Percentiles rank a stretch among this genome's conserved stretches.
Conservation (phyloP, 2,888 invertebrate genomes). For the Hipparchia semele region DNA sequence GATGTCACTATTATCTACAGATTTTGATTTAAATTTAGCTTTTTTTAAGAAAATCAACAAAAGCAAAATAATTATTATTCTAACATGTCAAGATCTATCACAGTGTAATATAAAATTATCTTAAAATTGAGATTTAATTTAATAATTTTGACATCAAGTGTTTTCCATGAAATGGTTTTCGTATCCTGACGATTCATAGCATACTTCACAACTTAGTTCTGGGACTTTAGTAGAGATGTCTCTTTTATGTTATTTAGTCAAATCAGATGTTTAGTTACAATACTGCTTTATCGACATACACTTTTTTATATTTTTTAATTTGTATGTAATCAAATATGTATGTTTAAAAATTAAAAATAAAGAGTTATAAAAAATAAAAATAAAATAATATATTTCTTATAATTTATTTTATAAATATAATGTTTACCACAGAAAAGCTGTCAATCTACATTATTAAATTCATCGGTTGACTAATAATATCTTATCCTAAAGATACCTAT, state of each 20-base stretch:
- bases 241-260: not conserved
- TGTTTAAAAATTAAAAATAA: no score
- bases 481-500: not conserved
- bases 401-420: no score
- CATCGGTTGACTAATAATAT: not conserved
- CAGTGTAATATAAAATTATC: not conserved
- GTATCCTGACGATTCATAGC: no score
- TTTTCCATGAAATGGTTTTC: no score
- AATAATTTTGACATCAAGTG: not conserved
- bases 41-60: not conserved
- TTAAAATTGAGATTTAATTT: not conserved
- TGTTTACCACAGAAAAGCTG: not conserved
- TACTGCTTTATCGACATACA: constrained; percentile 31
- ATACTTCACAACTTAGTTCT: not conserved
- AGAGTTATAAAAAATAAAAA: no score
- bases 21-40: not conserved
- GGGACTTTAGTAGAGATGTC: constrained; percentile 15
- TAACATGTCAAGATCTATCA: not conserved
- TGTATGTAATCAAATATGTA: not conserved
- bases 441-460: not conserved
- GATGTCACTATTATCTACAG: constrained; percentile 17
- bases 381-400: not conserved
- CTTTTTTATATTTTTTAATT: not conserved
- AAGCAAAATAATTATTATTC: not conserved
- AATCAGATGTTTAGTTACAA: constrained; percentile 1